Evolutionary conservation across 1,140 invertebrate species (phyloP), one percentile per base, ranked within the genome.

Genomic region (Cydia amplana): DNA sequence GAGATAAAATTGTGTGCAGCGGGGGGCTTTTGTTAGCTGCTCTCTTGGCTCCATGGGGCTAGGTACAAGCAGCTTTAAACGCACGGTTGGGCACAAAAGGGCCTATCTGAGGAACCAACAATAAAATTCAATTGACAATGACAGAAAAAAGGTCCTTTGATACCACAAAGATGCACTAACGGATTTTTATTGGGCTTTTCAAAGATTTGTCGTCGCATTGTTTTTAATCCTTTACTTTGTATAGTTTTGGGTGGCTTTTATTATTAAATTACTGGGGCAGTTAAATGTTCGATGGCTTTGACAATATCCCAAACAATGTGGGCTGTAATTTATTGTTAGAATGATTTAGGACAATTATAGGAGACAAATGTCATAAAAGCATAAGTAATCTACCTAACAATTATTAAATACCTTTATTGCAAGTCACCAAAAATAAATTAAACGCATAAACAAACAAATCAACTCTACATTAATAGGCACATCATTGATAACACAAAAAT

Each of bases 121-220:
- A 91, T 91, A 91, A 93, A 91, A 91, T 91, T 92, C 90, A 91
- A 92, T 91, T 91, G 90, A 90, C 90, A 91, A 91, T 88, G 87
- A 89, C 82, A 84, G 82, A 85, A 88, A 88, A 87, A 80, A 72
- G n/a, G 65, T 84, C 82, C 84, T 81, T 87, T 81, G 78, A 82
- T 85, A 83, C 87, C 83, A 85, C 87, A 90, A 89, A 87, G 83
- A 85, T 84, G 72, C 79, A 83, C 80, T 89, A 91, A 90, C 87
- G 89, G 89, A 78, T 83, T 82, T 77, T 76, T 32, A 75, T 85
- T 87, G 81, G 84, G 85, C 78, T 88, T 90, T 87, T 85, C 79
- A 90, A 86, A 90, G 88, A 85, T 86, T 85, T 86, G 85, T 85
- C 79, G 85, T 83, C 64, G 78, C 76, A 84, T 90, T 91, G 87